A percentile compares a stretch with the other conserved stretches of the same genome.
phyloP scores from a whole-genome alignment of 2,113 vertebrate genomes.

The Catharus fuscescens region DNA sequence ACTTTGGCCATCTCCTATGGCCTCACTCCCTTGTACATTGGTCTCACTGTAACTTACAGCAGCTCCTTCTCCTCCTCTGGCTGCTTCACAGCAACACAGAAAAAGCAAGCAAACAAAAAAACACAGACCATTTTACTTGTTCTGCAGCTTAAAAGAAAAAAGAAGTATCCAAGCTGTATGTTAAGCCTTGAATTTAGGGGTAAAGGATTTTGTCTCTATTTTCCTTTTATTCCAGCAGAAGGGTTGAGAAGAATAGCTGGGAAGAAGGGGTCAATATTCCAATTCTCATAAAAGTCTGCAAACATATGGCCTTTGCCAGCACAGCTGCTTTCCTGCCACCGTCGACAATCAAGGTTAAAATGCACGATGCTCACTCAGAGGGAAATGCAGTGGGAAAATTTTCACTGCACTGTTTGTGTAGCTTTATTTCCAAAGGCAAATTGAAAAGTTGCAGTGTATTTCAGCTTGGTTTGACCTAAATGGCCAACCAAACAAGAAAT shows the following conservation, averaged over 20 bases:
- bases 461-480: background rate
- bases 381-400: background rate
- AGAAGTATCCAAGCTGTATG: background rate
- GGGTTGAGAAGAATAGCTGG: background rate
- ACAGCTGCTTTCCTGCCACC: background rate
- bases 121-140: background rate
- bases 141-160: background rate
- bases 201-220: background rate
- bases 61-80: background rate
- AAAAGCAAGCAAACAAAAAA: background rate
- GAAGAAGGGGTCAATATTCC: background rate
- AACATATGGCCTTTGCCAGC: background rate
- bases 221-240: background rate
- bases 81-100: background rate
- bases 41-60: background rate
- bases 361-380: background rate
- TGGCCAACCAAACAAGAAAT: background rate
- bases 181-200: background rate
- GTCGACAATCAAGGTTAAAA: background rate
- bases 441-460: background rate
- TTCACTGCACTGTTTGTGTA: background rate
- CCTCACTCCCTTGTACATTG: fast-evolving
- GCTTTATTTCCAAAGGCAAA: background rate
- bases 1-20: fast-evolving
- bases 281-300: background rate